Evolutionary conservation across 1,140 invertebrate genomes (phyloP).

Genomic region (Ruditapes philippinarum): DNA sequence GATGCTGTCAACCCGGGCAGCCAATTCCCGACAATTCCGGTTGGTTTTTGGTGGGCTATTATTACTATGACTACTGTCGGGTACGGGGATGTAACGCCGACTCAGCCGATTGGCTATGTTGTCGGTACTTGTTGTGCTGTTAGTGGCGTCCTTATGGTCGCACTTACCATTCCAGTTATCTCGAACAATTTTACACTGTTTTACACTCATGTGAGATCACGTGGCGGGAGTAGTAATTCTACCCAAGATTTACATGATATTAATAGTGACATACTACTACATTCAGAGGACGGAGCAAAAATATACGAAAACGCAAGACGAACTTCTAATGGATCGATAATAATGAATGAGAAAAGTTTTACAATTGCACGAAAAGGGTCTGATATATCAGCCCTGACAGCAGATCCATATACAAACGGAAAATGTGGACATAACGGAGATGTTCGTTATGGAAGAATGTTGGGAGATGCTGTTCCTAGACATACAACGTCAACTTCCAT

Average conservation of each 20-base stretch:
- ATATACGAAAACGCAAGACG: slow-evolving; percentile 69
- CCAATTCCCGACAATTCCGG: slow-evolving; percentile 83
- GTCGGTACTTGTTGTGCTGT: slow-evolving; percentile 83
- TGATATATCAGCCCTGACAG: neutral
- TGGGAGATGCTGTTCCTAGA: neutral
- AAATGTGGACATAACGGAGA: slow-evolving; percentile 74
- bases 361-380: slow-evolving; percentile 84
- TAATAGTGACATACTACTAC: slow-evolving; percentile 87
- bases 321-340: slow-evolving; percentile 75
- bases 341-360: slow-evolving; percentile 78
- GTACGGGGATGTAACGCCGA: slow-evolving; percentile 86
- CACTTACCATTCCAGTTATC: slow-evolving; percentile 84
- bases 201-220: slow-evolving; percentile 82
- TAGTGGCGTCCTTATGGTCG: slow-evolving; percentile 82
- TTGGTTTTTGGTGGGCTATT: slow-evolving; percentile 88
- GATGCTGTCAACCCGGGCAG: slow-evolving; percentile 76
- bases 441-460: neutral
- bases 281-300: slow-evolving; percentile 96
- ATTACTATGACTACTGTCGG: slow-evolving; percentile 89
- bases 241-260: slow-evolving; percentile 38
- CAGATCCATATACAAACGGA: neutral
- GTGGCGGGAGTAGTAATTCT: slow-evolving; percentile 66
- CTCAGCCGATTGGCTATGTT: slow-evolving; percentile 88
- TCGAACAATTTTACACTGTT: slow-evolving; percentile 85
- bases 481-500: slow-evolving; percentile 75